Evolutionary conservation across 2,113 vertebrate species (phyloP).

Genomic region (Ranitomeya imitator): DNA sequence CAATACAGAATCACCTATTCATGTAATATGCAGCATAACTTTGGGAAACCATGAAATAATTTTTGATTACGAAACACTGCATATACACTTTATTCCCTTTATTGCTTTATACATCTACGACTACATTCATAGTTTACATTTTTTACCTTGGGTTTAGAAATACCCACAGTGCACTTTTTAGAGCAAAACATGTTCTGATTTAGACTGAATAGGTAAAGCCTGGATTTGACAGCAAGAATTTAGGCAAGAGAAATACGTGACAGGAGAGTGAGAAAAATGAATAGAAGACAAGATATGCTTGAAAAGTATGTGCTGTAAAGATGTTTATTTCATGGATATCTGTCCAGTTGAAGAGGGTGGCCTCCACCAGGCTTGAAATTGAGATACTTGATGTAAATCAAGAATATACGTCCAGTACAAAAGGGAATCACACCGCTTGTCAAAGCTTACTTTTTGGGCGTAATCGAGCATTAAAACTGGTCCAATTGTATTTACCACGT

Average conservation of each 20-base stretch:
- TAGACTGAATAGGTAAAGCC: not conserved
- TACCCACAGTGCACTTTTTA: slow-evolving; percentile 5
- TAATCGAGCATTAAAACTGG: slow-evolving; percentile 28
- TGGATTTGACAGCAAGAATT: slow-evolving; percentile 1
- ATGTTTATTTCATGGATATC: slow-evolving; percentile 54
- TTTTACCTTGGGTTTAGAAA: not conserved
- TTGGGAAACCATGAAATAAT: not conserved
- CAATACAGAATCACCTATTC: not conserved
- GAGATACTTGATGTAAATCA: slow-evolving; percentile 31
- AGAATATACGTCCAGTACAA: slow-evolving; percentile 47
- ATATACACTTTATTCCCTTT: slow-evolving; percentile 9
- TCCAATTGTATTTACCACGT: slow-evolving; percentile 19
- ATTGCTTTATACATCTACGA: slow-evolving; percentile 25
- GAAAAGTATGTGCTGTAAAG: slow-evolving; percentile 56
- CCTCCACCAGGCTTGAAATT: slow-evolving; percentile 36
- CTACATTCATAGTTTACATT: slow-evolving; percentile 24
- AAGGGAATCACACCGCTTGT: slow-evolving; percentile 37
- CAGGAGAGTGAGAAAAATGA: slow-evolving; percentile 10
- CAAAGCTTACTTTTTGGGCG: slow-evolving; percentile 3
- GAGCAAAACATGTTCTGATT: not conserved
- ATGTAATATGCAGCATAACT: not conserved
- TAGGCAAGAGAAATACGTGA: not conserved
- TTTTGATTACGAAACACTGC: slow-evolving; percentile 2
- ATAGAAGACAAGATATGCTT: slow-evolving; percentile 57
- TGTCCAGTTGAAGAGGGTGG: slow-evolving; percentile 44